Evolutionary conservation across 2,113 vertebrate species (phyloP), one percentile per base, ranked within the genome.

Genomic region (Podilymbus podiceps): DNA sequence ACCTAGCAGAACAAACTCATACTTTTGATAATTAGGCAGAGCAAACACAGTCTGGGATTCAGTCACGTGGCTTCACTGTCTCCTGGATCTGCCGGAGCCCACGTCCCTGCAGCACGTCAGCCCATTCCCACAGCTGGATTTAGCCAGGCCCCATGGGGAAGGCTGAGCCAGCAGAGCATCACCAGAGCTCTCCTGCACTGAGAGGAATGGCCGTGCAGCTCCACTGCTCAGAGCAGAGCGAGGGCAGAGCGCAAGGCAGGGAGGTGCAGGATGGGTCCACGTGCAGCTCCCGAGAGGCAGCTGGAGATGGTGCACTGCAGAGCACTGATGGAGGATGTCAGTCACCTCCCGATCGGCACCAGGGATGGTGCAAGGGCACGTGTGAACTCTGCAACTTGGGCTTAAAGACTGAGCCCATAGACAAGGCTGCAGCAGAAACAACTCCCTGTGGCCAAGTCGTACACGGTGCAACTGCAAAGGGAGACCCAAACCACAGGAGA

Each of bases 1-100:
- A 98, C 98, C 98, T 98, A 98, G 98, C 98, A 98, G 98, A 98
- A 98, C 98, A 97, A 98, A 98, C 98, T 98, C 98, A 98, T 97
- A 98, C 98, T 98, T 98, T 59, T 98, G 98, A 98, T 98, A 98
- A 98, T 98, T 98, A 98, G 98, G 98, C 98, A 98, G 98, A 98
- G 97, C 98, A 98, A 98, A 98, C 97, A 98, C 95, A 97, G 97
- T 98, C 98, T 97, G 98, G 97, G 98, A 98, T 97, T 97, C 85
- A 91, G 95, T 87, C 82, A 85, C 64, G 80, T 44, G 5, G 91
- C 69, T 97, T 88, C 81, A 93, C 92, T 89, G 96, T 95, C 96
- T 96, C 94, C 88, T 89, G 93, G 74, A 95, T 92, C 72, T 94
- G 91, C 50, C 2, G 0, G 58, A 94, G 74, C 50, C 85, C 59